Conservation (phyloP, 1,140 invertebrate species). For the Drosophila neocordata region DNA sequence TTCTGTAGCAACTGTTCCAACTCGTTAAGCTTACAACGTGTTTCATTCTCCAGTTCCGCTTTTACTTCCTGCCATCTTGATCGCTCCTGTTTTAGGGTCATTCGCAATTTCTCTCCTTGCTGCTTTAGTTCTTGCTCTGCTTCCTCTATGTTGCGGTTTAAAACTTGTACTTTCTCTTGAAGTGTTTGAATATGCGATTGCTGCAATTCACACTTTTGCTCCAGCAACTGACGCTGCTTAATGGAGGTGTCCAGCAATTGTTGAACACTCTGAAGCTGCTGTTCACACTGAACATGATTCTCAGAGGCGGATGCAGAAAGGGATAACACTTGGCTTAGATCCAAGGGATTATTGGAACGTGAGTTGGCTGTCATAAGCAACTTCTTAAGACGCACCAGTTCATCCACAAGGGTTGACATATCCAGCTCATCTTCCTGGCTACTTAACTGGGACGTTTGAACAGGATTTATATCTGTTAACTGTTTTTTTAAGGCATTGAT, state of each 20-base stretch:
- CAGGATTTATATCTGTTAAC: conserved; percentile 64
- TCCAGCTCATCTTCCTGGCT: conserved; percentile 57
- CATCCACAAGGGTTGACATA: conserved; percentile 82
- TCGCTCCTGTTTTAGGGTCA: conserved; percentile 84
- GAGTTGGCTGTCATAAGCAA: conserved; percentile 84
- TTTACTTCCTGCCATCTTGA: conserved; percentile 85
- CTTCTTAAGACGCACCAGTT: conserved; percentile 85
- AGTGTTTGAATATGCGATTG: conserved; percentile 86
- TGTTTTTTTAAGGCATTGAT: conserved; percentile 88
- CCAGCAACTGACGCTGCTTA: conserved; percentile 40
- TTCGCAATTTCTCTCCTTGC: conserved; percentile 83
- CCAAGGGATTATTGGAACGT: conserved; percentile 84
- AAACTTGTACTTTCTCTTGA: conserved; percentile 86
- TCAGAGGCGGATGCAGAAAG: conserved; percentile 50
- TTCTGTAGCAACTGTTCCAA: conserved; percentile 90
- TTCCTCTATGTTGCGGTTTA: conserved; percentile 86
- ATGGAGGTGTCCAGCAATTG: conserved; percentile 81
- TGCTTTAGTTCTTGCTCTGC: conserved; percentile 84
- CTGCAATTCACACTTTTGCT: conserved; percentile 78
- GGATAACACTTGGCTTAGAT: conserved; percentile 84
- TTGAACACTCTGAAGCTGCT: conserved; percentile 83
- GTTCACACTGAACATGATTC: conserved; percentile 80
- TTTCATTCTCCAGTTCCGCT: conserved; percentile 84
- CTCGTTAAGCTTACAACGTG: conserved; percentile 84
- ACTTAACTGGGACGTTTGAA: conserved; percentile 1